Evolutionary conservation across 2,888 invertebrate genomes (phyloP).

Genomic region (Seira musarum): DNA sequence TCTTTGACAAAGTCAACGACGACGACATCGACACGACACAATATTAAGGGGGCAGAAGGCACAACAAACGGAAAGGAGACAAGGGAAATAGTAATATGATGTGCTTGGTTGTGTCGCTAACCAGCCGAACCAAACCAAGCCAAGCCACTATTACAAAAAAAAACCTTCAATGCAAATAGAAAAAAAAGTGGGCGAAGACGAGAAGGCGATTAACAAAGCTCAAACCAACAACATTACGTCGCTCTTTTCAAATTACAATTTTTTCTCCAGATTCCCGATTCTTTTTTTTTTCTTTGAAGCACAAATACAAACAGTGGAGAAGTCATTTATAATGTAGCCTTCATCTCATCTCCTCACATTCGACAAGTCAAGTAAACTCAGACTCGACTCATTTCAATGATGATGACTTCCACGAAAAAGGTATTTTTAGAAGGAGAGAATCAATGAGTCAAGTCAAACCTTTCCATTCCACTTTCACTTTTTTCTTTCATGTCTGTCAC

Average conservation of each 20-base stretch:
- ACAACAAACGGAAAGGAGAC: neutral
- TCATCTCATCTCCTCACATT: slow-evolving; percentile 6
- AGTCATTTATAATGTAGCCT: slow-evolving; percentile 15
- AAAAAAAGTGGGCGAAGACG: slow-evolving; percentile 9
- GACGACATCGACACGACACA: slow-evolving; percentile 17
- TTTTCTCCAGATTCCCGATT: neutral
- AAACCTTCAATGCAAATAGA: slow-evolving; percentile 17
- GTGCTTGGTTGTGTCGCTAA: slow-evolving; percentile 12
- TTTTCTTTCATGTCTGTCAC: slow-evolving; percentile 16
- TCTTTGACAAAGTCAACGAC: too few species aligned
- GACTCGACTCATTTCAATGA: slow-evolving; percentile 18
- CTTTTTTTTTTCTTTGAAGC: neutral
- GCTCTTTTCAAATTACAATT: slow-evolving; percentile 19
- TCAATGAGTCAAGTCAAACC: slow-evolving; percentile 20
- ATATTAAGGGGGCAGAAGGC: slow-evolving; percentile 4
- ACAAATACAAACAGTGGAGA: neutral
- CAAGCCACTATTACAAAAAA: too few species aligned
- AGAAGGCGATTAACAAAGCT: slow-evolving; percentile 36
- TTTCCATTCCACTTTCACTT: neutral
- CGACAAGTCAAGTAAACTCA: slow-evolving; percentile 7
- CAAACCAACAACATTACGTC: slow-evolving; percentile 16
- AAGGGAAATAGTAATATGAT: slow-evolving; percentile 33
- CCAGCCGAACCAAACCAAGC: too few species aligned
- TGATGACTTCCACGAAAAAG: slow-evolving; percentile 14
- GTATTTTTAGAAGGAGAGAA: slow-evolving; percentile 1